Conservation (phyloP, 2,888 invertebrate genomes). For the Chrysina gloriosa region DNA sequence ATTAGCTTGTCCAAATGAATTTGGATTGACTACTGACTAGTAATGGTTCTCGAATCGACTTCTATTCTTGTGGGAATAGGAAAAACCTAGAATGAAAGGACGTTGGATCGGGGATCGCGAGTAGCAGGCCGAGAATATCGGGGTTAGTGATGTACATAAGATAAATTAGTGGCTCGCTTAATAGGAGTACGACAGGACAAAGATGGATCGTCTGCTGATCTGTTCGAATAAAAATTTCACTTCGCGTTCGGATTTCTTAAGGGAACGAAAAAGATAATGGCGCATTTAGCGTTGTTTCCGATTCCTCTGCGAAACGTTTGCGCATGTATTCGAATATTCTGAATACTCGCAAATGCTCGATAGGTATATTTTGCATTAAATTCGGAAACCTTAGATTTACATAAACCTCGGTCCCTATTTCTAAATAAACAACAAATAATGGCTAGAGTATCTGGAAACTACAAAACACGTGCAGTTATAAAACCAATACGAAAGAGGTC, state of each 20-base stretch:
- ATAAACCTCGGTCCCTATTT: no score
- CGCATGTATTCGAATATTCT: background rate
- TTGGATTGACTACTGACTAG: conserved; percentile 1
- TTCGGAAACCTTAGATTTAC: no score
- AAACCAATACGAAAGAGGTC: no score
- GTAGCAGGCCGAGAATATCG: conserved; percentile 30
- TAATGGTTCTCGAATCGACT: background rate
- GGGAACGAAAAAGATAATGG: conserved; percentile 3
- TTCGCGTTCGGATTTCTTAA: conserved; percentile 15
- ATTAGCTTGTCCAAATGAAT: background rate
- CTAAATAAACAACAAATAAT: no score
- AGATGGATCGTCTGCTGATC: conserved; percentile 55
- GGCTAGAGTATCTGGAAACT: no score
- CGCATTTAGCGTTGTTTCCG: conserved; percentile 9
- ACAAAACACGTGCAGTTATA: no score
- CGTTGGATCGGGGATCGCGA: background rate
- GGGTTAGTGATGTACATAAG: conserved; percentile 56
- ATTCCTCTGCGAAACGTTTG: background rate
- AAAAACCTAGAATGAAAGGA: conserved; percentile 1
- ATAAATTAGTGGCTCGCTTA: conserved; percentile 59
- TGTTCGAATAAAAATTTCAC: conserved; percentile 34
- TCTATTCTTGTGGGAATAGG: background rate
- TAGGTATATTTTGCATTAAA: no score
- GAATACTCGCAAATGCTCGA: background rate
- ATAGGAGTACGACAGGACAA: conserved; percentile 60